Percentiles rank a stretch among this genome's conserved stretches.
Evolutionary conservation across 2,888 invertebrate species (phyloP).

Genomic region (Lydus trimaculatus): DNA sequence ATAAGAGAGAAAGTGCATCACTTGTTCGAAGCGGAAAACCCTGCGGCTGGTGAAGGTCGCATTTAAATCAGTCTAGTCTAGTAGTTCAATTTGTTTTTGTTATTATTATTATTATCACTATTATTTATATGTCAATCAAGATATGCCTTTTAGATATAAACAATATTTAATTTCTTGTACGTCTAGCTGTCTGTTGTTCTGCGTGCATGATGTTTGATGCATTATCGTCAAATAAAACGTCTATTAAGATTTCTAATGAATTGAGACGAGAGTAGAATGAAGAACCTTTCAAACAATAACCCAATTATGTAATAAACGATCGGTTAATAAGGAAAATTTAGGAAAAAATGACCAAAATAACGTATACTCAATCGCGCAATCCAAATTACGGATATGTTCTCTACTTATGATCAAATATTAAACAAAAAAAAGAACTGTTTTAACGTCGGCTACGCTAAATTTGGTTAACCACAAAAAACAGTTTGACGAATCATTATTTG

Average conservation of each 20-base stretch:
- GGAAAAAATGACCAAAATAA: too few relatives aligned
- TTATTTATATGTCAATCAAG: neutral
- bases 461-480: too few relatives aligned
- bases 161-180: neutral
- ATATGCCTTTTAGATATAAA: neutral
- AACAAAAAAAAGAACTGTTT: too few relatives aligned
- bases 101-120: neutral
- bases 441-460: too few relatives aligned
- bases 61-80: neutral
- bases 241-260: neutral
- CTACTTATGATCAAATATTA: too few relatives aligned
- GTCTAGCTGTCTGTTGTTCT: neutral
- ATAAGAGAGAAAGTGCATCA: constrained; percentile 3
- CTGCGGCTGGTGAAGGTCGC: neutral
- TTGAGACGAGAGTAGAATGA: neutral
- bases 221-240: neutral
- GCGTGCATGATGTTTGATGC: neutral
- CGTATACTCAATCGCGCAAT: too few relatives aligned
- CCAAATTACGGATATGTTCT: too few relatives aligned
- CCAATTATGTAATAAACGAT: too few relatives aligned
- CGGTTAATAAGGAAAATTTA: too few relatives aligned
- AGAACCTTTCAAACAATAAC: neutral
- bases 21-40: neutral
- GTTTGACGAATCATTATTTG: neutral
- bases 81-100: neutral